A percentile compares a stretch with the other conserved stretches of the same genome.
phyloP scores from a whole-genome alignment of 2,888 invertebrate species.

The Branchellion lobata region DNA sequence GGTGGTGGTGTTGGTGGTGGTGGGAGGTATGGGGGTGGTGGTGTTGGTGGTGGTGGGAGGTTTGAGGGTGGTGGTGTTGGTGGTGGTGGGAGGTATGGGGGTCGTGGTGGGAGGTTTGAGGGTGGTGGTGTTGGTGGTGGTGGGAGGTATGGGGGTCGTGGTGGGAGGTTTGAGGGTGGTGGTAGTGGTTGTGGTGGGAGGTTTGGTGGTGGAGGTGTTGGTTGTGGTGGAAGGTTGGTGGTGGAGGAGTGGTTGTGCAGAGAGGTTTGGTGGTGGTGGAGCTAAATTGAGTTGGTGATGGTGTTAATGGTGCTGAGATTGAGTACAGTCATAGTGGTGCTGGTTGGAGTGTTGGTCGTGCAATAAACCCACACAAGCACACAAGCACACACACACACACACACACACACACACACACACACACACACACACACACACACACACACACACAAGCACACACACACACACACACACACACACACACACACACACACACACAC shows the following conservation, averaged over 20 bases:
- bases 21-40: too few relatives aligned
- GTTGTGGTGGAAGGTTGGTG: too few relatives aligned
- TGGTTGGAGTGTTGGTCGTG: neutral
- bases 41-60: too few relatives aligned
- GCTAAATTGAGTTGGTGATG: too few relatives aligned
- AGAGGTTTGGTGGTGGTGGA: neutral
- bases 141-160: too few relatives aligned
- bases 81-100: too few relatives aligned
- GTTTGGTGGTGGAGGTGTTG: neutral
- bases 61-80: too few relatives aligned
- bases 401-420: constrained; percentile 21
- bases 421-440: constrained; percentile 25
- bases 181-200: neutral
- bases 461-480: constrained; percentile 18
- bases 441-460: constrained; percentile 14
- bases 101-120: too few relatives aligned
- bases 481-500: constrained; percentile 25
- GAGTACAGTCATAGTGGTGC: neutral
- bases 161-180: too few relatives aligned
- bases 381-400: constrained; percentile 10
- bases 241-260: neutral
- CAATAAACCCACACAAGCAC: neutral
- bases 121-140: too few relatives aligned
- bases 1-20: too few relatives aligned
- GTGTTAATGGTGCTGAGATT: too few relatives aligned